Evolutionary conservation across 1,140 invertebrate species (phyloP), one percentile per base, ranked within the genome.

Genomic region (Gryon sp.): DNA sequence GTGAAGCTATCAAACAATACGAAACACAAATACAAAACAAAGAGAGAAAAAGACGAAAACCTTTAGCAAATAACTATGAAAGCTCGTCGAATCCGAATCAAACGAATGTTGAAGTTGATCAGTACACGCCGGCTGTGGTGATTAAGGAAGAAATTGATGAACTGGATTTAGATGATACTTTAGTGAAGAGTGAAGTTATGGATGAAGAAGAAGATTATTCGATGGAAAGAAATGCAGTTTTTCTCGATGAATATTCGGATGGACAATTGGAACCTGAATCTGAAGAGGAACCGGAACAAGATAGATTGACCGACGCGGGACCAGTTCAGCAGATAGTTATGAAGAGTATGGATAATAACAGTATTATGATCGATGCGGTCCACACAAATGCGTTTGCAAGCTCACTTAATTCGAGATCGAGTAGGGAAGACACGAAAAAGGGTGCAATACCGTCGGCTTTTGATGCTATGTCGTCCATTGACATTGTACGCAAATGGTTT

Each of bases 71-170:
- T 14, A 48, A 63, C 9, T 18, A 50, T 15, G 59, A 63, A n/a
- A 60, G 8, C 1, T 32, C 48, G 2, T 2, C 5, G 0, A 34
- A 19, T 2, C n/a, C 43, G 22, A 24, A 24, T 32, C 11, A 2
- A 32, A 2, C 30, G n/a, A 32, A n/a, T 32, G n/a, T 6, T 7
- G 62, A 66, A 48, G 14, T 9, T 6, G 55, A 53, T 34, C 0
- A n/a, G 2, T 57, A 40, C 7, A 48, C 1, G 1, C 46, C 66
- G 0, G 14, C 4, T 9, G 50, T 70, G 2, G 2, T 76, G 0
- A 70, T 76, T 4, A 76, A 76, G 16, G 74, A 76, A 28, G 74
- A 76, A 40, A 12, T 76, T 2, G 52, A 76, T 15, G 74, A 76
- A 8, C 0, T 65, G 1, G 9, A 43, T 12, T 18, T 57, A 2